Evolutionary conservation across 2,888 invertebrate species (phyloP), one percentile per base, ranked within the genome.

Genomic region (Thereva unica): DNA sequence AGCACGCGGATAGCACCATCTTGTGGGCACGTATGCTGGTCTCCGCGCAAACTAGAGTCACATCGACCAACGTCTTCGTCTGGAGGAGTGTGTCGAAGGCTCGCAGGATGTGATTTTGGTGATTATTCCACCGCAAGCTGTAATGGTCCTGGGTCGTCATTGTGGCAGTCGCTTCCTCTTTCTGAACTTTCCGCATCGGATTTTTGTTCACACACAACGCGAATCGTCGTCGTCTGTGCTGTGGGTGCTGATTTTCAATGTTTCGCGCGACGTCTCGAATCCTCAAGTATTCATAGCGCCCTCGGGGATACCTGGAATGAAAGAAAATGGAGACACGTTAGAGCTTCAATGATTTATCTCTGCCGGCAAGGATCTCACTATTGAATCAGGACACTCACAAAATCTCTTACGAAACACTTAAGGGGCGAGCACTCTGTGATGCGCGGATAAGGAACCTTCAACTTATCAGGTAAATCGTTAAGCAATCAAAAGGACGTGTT

Each of bases 81-180:
- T 93, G 91, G 70, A 94, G 85, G 69, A 95, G 85, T n/a, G 90
- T 89, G 77, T 93, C 94, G 82, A 95, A 94, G 61, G 94, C 90
- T 75, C 90, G 87, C 73, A 94, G 85, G 77, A 95, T 88, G 81
- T 95, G 93, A 73, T 87, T 87, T 80, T 92, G 93, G 84, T 95
- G 95, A 84, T 94, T 94, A 85, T 93, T 93, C 95, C 95, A 95
- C 82, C 93, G 87, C 77, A 95, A 85, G 78, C 93, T 93, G 83
- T 93, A 95, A 82, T 93, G 93, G 78, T 93, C 92, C 82, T 91
- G 86, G 68, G 81, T 77, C 75, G 82, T 78, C 75, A 81, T 80
- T 45, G n/a, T 66, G 64, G 64, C 67, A 70, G 65, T 66, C 35
- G 34, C 44, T 7, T 55, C 47, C 49, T 69, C 55, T 54, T 61